A percentile compares a stretch with the other conserved stretches of the same genome.
phyloP scores from a whole-genome alignment of 1,140 invertebrate genomes.

The Tetramorium parvispinum region DNA sequence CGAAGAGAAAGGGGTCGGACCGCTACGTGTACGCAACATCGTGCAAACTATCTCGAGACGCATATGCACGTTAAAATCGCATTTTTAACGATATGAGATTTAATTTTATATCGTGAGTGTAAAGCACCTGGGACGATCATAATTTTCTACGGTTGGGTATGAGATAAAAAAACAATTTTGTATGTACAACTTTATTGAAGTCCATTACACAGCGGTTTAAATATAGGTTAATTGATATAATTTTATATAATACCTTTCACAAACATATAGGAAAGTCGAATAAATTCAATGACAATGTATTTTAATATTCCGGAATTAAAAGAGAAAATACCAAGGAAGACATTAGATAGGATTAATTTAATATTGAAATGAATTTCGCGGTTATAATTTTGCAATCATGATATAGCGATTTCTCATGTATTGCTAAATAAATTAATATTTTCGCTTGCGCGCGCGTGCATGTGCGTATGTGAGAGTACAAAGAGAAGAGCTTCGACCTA shows the following conservation, averaged over 20 bases:
- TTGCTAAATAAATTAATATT: neutral
- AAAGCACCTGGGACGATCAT: neutral
- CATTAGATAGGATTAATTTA: neutral
- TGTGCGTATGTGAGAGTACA: neutral
- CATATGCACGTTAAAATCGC: neutral
- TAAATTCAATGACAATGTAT: neutral
- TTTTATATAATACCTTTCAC: neutral
- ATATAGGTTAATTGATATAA: neutral
- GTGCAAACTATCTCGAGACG: neutral
- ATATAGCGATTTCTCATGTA: neutral
- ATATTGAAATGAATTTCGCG: neutral
- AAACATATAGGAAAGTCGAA: neutral
- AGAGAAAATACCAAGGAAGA: neutral
- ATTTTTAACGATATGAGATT: conserved; percentile 13
- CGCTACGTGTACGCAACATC: conserved; percentile 37
- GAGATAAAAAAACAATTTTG: neutral
- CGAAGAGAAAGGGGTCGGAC: conserved; percentile 64
- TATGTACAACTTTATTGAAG: neutral
- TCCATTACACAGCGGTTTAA: neutral
- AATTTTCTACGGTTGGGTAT: neutral
- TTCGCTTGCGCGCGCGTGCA: neutral
- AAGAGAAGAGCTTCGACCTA: neutral
- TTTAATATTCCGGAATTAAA: neutral
- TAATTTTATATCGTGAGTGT: conserved; percentile 13
- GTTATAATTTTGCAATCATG: neutral